phyloP scores from a whole-genome alignment of 2,888 invertebrate species.

The Drosophila demipolita region DNA sequence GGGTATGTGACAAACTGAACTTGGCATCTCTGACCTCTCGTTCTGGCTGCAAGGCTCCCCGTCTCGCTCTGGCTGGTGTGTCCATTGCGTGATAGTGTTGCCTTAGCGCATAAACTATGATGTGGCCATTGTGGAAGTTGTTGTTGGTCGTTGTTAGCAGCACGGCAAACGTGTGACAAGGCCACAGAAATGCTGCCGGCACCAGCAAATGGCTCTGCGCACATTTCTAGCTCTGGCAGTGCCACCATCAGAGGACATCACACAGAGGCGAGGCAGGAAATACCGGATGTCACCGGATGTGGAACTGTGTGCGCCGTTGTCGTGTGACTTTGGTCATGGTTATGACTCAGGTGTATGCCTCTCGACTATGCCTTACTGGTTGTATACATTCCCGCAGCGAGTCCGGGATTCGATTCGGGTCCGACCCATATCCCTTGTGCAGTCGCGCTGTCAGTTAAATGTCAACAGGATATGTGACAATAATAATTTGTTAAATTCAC shows the following conservation, averaged over 20 bases:
- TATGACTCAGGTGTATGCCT: constrained; percentile 69
- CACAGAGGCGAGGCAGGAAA: constrained; percentile 57
- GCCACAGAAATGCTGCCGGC: constrained; percentile 70
- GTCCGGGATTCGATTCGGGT: constrained; percentile 2
- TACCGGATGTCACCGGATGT: constrained; percentile 80
- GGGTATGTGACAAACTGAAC: constrained; percentile 43
- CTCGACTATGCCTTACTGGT: constrained; percentile 34
- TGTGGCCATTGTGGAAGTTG: constrained; percentile 54
- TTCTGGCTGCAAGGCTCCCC: neutral
- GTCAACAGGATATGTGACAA: constrained; percentile 71
- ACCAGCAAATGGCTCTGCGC: constrained; percentile 26
- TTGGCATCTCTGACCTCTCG: constrained; percentile 22
- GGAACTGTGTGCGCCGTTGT: constrained; percentile 61
- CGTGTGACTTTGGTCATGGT: constrained; percentile 80
- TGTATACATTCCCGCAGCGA: neutral
- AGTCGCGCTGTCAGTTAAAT: constrained; percentile 64
- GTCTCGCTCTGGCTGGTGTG: constrained; percentile 26
- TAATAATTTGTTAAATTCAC: constrained; percentile 69
- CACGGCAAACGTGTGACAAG: constrained; percentile 72
- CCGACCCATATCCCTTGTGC: constrained; percentile 59
- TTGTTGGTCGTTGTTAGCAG: constrained; percentile 61
- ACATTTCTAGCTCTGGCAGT: neutral
- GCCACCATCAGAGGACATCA: constrained; percentile 25
- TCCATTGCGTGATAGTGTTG: constrained; percentile 65
- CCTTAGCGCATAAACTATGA: constrained; percentile 69